phyloP scores from a whole-genome alignment of 2,888 invertebrate genomes.

The Punctoribates punctum region DNA sequence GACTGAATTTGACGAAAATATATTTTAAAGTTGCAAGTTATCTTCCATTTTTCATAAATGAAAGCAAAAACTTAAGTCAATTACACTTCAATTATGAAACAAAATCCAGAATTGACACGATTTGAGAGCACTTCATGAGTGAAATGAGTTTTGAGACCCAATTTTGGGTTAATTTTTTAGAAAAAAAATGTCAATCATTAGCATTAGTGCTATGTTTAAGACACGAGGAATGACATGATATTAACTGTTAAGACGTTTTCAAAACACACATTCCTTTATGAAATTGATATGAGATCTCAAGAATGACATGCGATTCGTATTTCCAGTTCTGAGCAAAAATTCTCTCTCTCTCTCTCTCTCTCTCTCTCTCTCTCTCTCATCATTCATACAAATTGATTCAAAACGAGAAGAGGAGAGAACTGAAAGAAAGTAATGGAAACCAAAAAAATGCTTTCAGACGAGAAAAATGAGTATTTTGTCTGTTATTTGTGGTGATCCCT shows the following conservation, averaged over 20 bases:
- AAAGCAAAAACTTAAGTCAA: too few relatives aligned
- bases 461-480: too few relatives aligned
- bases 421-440: not conserved
- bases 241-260: not conserved
- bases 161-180: too few relatives aligned
- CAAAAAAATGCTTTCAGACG: not conserved
- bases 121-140: too few relatives aligned
- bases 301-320: conserved; percentile 9
- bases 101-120: too few relatives aligned
- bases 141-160: too few relatives aligned
- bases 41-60: too few relatives aligned
- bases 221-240: not conserved
- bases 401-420: not conserved
- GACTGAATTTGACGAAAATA: too few relatives aligned
- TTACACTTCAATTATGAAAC: too few relatives aligned
- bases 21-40: too few relatives aligned
- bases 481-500: conserved; percentile 14
- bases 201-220: too few relatives aligned
- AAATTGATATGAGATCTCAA: too few relatives aligned
- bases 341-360: not conserved
- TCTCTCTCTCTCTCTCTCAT: not conserved
- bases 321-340: not conserved
- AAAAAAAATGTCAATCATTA: not conserved
- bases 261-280: not conserved
- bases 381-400: not conserved